Base-by-base conservation (phyloP, 2,797 vertebrate genomes). In the Chelon labrosus region DNA sequence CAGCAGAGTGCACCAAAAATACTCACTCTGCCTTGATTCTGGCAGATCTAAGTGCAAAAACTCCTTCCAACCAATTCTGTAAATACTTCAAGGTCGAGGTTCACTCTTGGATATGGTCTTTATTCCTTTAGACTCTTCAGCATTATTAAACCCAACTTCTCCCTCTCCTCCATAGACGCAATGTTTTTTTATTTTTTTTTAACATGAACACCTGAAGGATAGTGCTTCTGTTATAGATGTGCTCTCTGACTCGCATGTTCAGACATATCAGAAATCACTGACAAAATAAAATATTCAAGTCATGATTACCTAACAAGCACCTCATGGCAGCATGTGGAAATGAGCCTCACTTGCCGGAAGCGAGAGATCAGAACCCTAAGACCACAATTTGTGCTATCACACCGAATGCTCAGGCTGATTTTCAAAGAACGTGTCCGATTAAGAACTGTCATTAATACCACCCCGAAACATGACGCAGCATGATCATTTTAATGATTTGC, bases 21-120 rank as follows among this genome's bases (percentile, higher is more conserved):
- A 52, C 67, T 89, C 73, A 69, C 64, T 71, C 73, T 73, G 46
- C 57, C 55, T 57, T 39, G 58, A 81, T 73, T 88, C 67, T 64
- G 50, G 65, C 57, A 77, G 74, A 75, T 80, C 44, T 74, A 22
- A 75, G 68, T 58, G 75, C 63, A 78, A 60, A 62, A 80, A 60
- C 58, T 35, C 31, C 31, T 35, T 8, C 25, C 25, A 70, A 38
- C 41, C 65, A 42, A 62, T 79, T 83, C 65, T 72, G 65, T 54
- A 47, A 77, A 82, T 51, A 47, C 39, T 25, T 14, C 13, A 71
- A 67, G 39, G 57, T 80, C 59, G 71, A 53, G 16, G 52, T 74
- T 81, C 22, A 63, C 22, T 51, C 56, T 77, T 59, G 35, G 77
- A 73, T 46, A 54, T 59, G 20, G 59, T 76, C 49, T 46, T 44